Conservation (phyloP, 2,113 vertebrate species). For the Thalassoma bifasciatum region DNA sequence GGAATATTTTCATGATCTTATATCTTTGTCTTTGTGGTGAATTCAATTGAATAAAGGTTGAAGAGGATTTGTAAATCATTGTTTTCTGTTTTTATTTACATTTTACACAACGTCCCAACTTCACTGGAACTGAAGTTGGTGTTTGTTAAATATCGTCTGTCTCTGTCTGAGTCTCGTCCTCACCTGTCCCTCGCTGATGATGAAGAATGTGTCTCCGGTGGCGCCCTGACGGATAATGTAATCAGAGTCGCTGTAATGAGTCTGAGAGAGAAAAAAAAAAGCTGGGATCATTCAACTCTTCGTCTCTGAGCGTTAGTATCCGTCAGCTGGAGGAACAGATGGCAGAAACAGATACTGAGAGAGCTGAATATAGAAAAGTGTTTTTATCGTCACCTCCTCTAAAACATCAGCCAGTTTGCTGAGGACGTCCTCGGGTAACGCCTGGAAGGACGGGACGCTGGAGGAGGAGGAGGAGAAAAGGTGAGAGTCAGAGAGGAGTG, state of each 20-base stretch:
- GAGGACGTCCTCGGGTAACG: slow-evolving; percentile 79
- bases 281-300: neutral
- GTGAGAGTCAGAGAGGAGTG: neutral
- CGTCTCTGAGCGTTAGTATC: neutral
- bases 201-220: slow-evolving; percentile 84
- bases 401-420: slow-evolving; percentile 82
- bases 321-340: slow-evolving; percentile 13
- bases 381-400: slow-evolving; percentile 76
- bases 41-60: no score
- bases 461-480: no score
- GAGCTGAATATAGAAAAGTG: neutral
- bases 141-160: neutral
- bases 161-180: slow-evolving; percentile 39
- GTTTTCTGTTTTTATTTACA: no score
- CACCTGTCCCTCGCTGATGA: slow-evolving; percentile 83
- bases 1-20: no score
- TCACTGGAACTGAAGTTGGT: no score
- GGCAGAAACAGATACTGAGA: slow-evolving; percentile 2
- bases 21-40: no score
- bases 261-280: slow-evolving; percentile 57
- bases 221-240: slow-evolving; percentile 83
- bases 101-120: no score
- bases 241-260: slow-evolving; percentile 77
- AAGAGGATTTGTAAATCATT: no score
- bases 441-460: slow-evolving; percentile 81